Evolutionary conservation across 2,797 vertebrate species (phyloP), one percentile per base, ranked within the genome.

Genomic region (Oophaga sylvatica): DNA sequence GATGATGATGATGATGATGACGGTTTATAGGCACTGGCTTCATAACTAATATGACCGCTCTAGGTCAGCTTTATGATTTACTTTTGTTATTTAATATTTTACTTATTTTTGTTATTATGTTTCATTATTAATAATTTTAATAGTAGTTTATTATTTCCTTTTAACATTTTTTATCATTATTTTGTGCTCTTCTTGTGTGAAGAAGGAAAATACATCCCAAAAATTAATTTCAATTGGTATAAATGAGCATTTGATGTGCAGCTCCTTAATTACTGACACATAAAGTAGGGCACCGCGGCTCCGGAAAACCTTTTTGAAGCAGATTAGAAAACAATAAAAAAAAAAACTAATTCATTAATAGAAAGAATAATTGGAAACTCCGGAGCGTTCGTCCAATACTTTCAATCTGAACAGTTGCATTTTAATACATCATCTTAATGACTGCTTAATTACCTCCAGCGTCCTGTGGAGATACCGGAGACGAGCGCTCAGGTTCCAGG

Each of bases 271-370:
- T 87, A 87, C 80, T 68, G 45, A 65, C 80, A 79, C 77, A 80
- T 76, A 57, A 67, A 83, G 60, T 48, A 81, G 86, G 70, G 45
- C 81, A 68, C 11, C 53, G 20, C 73, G 0, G 73, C 62, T 82
- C 57, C 59, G 65, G 45, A 76, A 82, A 53, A 77, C 71, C 86
- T 82, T 76, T 59, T 67, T 19, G 60, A 57, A 63, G 86, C 71
- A 87, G 81, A 87, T 87, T 87, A 87, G 73, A 83, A 77, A 87
- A 83, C 80, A 87, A 77, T 87, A 73, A 81, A 70, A 75, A 87
- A 67, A 82, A 83, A 83, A 71, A 67, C 16, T 16, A 20, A 65
- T 87, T 83, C 53, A 83, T 87, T 87, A 87, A 87, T 87, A 87
- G 75, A 70, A 65, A 57, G 70, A 82, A 87, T 83, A 83, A 83